A percentile compares a stretch with the other conserved stretches of the same genome.
Conservation (phyloP, 2,113 vertebrate genomes). For the Romanogobio albipinnatus region DNA sequence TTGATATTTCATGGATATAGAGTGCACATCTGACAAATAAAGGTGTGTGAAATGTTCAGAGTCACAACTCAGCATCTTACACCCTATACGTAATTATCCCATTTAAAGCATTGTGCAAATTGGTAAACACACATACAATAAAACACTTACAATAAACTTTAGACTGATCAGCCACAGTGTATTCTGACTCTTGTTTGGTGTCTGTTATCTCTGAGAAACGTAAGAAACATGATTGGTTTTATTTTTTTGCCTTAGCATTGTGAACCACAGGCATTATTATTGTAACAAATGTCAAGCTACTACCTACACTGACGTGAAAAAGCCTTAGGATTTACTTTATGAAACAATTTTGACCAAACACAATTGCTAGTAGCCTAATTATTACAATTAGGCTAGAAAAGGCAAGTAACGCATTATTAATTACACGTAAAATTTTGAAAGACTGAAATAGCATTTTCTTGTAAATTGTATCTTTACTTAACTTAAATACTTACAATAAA, state of each 20-base stretch:
- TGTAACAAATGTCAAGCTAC: background rate
- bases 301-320: background rate
- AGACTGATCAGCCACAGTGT: background rate
- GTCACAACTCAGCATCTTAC: background rate
- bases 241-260: background rate
- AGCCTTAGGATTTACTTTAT: too few relatives aligned
- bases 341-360: too few relatives aligned
- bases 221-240: background rate
- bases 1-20: background rate
- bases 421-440: too few relatives aligned
- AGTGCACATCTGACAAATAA: background rate
- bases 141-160: background rate
- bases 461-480: too few relatives aligned
- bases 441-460: too few relatives aligned
- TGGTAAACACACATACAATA: background rate
- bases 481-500: background rate
- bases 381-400: too few relatives aligned
- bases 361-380: too few relatives aligned
- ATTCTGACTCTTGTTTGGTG: slow-evolving; percentile 11
- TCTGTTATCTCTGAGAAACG: background rate
- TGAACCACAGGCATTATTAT: background rate
- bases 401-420: too few relatives aligned
- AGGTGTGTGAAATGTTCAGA: background rate
- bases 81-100: background rate
- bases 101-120: background rate